Evolutionary conservation across 1,140 invertebrate species (phyloP), one percentile per base, ranked within the genome.

Genomic region (Diachasmimorpha longicaudata): DNA sequence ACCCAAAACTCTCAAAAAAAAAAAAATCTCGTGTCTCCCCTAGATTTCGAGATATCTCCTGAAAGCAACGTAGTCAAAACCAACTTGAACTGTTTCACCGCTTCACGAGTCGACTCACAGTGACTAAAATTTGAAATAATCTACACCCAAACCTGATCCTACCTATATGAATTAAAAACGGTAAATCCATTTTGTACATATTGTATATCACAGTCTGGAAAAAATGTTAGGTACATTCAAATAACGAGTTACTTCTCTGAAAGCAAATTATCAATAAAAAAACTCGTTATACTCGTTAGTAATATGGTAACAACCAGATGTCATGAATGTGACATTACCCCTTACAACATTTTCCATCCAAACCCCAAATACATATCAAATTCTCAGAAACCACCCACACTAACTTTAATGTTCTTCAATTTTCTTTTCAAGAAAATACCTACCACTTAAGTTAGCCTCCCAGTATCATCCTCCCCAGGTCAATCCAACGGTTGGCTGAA

Each of bases 401-500:
- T 63, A 6, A 6, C 25, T 63, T 11, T 10, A 6, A 25, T 25
- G 39, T 42, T 42, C 13, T 14, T 1, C 6, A 4, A 55, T 25
- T 63, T 63, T 19, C 23, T 63, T 63, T 2, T 6, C 3, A 63
- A 25, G 19, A 63, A 23, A 63, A 25, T 25, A 63, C 58, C 58
- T 63, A 25, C 21, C 58, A 55, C 6, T 8, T 3, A 63, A 31
- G 11, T 25, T 25, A 23, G 31, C 31, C 4, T 11, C 58, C 31
- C 58, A 25, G 9, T 6, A 55, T 48, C 11, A 42, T 23, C 21
- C 48, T 52, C n/a, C 14, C 48, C 5, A 39, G 4, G 8, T 42
- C 81, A 82, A 74, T 89, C 83, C 55, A 87, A 84, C 11, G 85
- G 86, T 42, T 86, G 85, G 77, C 86, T 85, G 76, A 89, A 90